Conservation (phyloP, 2,113 vertebrate genomes). For the Symphodus melops region DNA sequence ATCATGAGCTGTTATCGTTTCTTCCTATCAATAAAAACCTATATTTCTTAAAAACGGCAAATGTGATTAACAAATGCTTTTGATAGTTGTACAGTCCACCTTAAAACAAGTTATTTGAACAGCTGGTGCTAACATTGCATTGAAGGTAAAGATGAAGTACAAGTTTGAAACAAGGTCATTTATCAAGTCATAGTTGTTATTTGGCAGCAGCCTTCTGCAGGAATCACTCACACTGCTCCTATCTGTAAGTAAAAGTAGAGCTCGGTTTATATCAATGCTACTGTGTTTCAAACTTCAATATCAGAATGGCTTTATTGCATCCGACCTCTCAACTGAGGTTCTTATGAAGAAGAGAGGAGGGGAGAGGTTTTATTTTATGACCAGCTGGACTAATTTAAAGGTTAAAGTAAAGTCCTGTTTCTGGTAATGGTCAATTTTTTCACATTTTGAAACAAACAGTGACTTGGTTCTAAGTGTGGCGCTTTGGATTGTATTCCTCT, state of each 20-base stretch:
- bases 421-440: not conserved
- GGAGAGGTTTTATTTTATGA: not conserved
- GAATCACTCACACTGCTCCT: no score
- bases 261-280: no score
- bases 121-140: not conserved
- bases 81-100: not conserved
- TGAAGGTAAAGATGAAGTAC: not conserved
- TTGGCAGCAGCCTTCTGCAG: no score
- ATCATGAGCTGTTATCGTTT: slow-evolving; percentile 64
- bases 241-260: no score
- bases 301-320: no score
- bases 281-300: no score
- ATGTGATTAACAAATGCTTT: slow-evolving; percentile 34
- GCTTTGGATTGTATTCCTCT: no score
- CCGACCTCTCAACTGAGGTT: not conserved
- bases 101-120: not conserved
- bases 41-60: slow-evolving; percentile 54
- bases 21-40: slow-evolving; percentile 66
- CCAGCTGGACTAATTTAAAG: no score
- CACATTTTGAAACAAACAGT: no score
- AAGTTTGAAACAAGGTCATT: no score
- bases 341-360: not conserved
- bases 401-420: not conserved
- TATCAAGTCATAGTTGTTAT: no score
- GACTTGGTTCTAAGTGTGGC: no score